Conservation (phyloP, 2,113 vertebrate species). For the Sturnira hondurensis region DNA sequence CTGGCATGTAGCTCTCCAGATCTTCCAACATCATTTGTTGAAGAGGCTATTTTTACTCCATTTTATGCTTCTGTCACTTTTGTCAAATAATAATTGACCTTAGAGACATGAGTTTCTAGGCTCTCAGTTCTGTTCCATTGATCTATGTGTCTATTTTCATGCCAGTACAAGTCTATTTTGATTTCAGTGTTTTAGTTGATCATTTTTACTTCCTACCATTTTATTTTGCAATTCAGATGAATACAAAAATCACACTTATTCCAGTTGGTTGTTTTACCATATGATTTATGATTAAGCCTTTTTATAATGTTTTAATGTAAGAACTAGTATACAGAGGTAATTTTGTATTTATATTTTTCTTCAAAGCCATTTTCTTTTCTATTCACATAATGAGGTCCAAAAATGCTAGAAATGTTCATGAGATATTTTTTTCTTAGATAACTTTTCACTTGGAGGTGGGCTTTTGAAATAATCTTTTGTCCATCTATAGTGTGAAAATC, state of each 20-base stretch:
- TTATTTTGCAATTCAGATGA: neutral
- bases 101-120: too few relatives aligned
- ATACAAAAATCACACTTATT: neutral
- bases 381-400: neutral
- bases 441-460: neutral
- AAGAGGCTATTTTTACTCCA: too few relatives aligned
- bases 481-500: neutral
- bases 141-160: too few relatives aligned
- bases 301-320: neutral
- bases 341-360: neutral
- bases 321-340: neutral
- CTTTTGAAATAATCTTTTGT: conserved; percentile 13
- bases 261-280: neutral
- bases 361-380: neutral
- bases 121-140: too few relatives aligned
- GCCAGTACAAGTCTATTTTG: too few relatives aligned
- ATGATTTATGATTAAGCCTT: neutral
- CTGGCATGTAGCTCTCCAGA: too few relatives aligned
- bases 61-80: too few relatives aligned
- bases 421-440: neutral
- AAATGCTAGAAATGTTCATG: neutral
- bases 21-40: too few relatives aligned
- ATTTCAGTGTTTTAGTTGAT: neutral
- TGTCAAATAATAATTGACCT: too few relatives aligned
- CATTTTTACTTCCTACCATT: neutral